phyloP scores from a whole-genome alignment of 2,888 invertebrate genomes.

The Nomada hirtipes region DNA sequence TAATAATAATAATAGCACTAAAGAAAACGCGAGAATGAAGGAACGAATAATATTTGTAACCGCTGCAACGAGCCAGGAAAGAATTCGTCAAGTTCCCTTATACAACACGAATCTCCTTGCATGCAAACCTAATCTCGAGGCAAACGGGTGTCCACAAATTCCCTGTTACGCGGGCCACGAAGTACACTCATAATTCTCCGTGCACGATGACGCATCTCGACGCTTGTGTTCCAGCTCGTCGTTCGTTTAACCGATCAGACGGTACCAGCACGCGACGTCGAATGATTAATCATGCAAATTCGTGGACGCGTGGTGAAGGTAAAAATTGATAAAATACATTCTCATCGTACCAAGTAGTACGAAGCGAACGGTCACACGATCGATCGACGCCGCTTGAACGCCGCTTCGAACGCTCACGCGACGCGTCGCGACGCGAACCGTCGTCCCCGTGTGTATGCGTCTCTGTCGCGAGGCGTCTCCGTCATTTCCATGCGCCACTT shows the following conservation, averaged over 20 bases:
- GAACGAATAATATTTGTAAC: neutral
- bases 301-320: slow-evolving; percentile 52
- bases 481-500: slow-evolving; percentile 70
- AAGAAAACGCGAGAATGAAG: neutral
- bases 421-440: slow-evolving; percentile 48
- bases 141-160: slow-evolving; percentile 4
- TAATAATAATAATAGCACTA: too few relatives aligned
- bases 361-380: slow-evolving; percentile 54
- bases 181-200: slow-evolving; percentile 64
- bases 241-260: slow-evolving; percentile 62
- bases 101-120: neutral
- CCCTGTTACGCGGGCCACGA: slow-evolving; percentile 25
- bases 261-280: slow-evolving; percentile 61
- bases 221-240: slow-evolving; percentile 52
- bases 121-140: slow-evolving; percentile 17
- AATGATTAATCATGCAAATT: slow-evolving; percentile 71
- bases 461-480: slow-evolving; percentile 69
- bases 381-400: slow-evolving; percentile 60
- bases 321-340: slow-evolving; percentile 69
- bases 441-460: slow-evolving; percentile 54
- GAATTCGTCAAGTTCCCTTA: neutral
- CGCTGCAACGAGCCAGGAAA: neutral
- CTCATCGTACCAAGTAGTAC: slow-evolving; percentile 62
- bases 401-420: slow-evolving; percentile 50
- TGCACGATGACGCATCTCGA: slow-evolving; percentile 48